Evolutionary conservation across 1,140 invertebrate genomes (phyloP), one percentile per base, ranked within the genome.

Genomic region (Choristoneura fumiferana): DNA sequence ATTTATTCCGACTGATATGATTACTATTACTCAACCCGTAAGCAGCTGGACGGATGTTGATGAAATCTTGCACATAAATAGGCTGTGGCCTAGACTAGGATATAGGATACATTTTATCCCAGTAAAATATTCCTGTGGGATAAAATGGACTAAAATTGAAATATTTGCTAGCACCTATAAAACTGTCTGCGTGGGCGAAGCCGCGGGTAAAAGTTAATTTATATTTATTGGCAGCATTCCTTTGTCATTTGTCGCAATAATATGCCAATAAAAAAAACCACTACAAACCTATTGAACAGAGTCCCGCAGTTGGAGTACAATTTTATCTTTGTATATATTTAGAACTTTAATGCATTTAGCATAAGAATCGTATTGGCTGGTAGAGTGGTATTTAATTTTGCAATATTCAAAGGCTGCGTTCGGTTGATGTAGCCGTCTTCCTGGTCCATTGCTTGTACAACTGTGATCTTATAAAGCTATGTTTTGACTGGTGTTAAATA

Each of bases 381-480:
- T 12, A 40, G 43, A n/a, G n/a, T 49, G 34, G 18, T 3, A 38
- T 39, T 35, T 45, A 54, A 57, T 62, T 52, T 54, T 18, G 45
- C 49, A 18, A 58, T 60, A 60, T 57, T 38, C 45, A 10, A 17
- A 33, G 17, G 49, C 29, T 8, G 40, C 40, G 43, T 52, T 54
- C 38, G 54, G 57, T 63, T 64, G 64, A 66, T 72, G 67, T 71
- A 65, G 62, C 63, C 57, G 63, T 69, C 67, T 73, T 73, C 60
- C 64, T 65, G 61, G 60, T 64, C 62, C 56, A 65, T 69, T 63
- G 58, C 33, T 57, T 53, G 52, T 64, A 67, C 65, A 61, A 67
- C 62, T 69, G 60, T 59, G 54, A 52, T 58, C 36, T 61, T 17
- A 45, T 67, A 63, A 68, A 52, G 63, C 9, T 8, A 45, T 62